Percentiles rank a stretch among this genome's conserved stretches.
phyloP scores from a whole-genome alignment of 2,888 invertebrate species.

The Thalpophila matura region DNA sequence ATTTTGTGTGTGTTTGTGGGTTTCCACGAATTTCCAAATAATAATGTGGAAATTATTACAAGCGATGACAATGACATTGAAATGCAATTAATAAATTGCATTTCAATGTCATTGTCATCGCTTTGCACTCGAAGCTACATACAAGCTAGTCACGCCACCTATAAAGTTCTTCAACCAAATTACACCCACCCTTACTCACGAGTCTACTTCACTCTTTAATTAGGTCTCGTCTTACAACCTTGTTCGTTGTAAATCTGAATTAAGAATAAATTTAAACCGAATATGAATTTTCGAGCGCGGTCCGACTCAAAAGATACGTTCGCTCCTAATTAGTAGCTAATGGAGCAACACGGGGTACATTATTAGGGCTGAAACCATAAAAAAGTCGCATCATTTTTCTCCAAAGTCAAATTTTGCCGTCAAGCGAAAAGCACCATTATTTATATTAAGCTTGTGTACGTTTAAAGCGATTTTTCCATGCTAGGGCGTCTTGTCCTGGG shows the following conservation, averaged over 20 bases:
- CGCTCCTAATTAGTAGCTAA: conserved; percentile 75
- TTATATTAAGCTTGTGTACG: conserved; percentile 25
- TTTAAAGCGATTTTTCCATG: conserved; percentile 55
- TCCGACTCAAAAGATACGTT: conserved; percentile 66
- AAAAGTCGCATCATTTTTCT: conserved; percentile 73
- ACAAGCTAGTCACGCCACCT: too few relatives aligned
- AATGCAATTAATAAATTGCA: too few relatives aligned
- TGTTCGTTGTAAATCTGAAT: conserved; percentile 57
- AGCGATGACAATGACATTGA: too few relatives aligned
- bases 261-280: conserved; percentile 59
- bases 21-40: too few relatives aligned
- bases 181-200: not conserved
- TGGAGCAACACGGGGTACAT: conserved; percentile 73
- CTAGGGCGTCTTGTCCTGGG: conserved; percentile 56
- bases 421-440: conserved; percentile 54
- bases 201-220: conserved; percentile 45
- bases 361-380: conserved; percentile 72
- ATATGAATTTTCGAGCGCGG: conserved; percentile 59
- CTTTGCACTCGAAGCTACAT: not conserved
- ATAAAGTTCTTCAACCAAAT: not conserved
- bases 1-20: too few relatives aligned
- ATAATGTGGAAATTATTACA: too few relatives aligned
- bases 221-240: conserved; percentile 52
- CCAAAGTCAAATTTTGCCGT: conserved; percentile 29
- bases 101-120: too few relatives aligned